These are phyloP conservation scores for Diarsia mendica DNA, from an alignment of 2,888 invertebrate genomes.

Conservation along the genomic window DNA sequence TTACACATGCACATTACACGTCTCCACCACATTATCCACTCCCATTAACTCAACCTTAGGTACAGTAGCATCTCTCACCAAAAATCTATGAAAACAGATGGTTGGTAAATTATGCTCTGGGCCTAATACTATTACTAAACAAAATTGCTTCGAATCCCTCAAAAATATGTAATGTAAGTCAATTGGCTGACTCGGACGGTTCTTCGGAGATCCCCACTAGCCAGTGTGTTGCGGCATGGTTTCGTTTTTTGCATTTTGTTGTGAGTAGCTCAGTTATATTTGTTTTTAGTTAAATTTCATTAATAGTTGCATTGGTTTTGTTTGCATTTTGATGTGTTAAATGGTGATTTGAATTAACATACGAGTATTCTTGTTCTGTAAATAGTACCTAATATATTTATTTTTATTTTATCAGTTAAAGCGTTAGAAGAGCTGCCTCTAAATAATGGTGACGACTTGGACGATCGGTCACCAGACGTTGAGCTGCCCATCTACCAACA, in stretches of 20 bases:
- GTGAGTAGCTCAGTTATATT: constrained; percentile 82
- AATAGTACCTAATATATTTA: constrained; percentile 32
- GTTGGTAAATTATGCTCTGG: constrained; percentile 37
- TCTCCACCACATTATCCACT: constrained; percentile 50
- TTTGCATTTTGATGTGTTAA: constrained; percentile 71
- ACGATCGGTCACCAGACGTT: constrained; percentile 94
- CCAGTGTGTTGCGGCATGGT: constrained; percentile 87
- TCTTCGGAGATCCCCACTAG: constrained; percentile 78
- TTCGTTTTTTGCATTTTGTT: constrained; percentile 88
- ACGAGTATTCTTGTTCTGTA: not conserved
- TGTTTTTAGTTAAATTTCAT: constrained; percentile 62
- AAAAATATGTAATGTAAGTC: constrained; percentile 65
- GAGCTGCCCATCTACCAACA: constrained; percentile 96
- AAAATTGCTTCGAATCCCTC: constrained; percentile 43
- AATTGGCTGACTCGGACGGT: constrained; percentile 80
- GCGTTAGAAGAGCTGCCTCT: constrained; percentile 93
- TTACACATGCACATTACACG: constrained; percentile 65
- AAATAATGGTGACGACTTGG: constrained; percentile 91
- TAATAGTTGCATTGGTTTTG: constrained; percentile 72
- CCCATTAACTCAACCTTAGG: constrained; percentile 39
- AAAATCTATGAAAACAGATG: not conserved
- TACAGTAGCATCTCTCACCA: constrained; percentile 24
- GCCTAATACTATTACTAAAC: constrained; percentile 21
- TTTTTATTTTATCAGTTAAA: constrained; percentile 90
- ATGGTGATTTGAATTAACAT: constrained; percentile 51